phyloP scores from a whole-genome alignment of 2,888 invertebrate species.

The Philereme vetulata region DNA sequence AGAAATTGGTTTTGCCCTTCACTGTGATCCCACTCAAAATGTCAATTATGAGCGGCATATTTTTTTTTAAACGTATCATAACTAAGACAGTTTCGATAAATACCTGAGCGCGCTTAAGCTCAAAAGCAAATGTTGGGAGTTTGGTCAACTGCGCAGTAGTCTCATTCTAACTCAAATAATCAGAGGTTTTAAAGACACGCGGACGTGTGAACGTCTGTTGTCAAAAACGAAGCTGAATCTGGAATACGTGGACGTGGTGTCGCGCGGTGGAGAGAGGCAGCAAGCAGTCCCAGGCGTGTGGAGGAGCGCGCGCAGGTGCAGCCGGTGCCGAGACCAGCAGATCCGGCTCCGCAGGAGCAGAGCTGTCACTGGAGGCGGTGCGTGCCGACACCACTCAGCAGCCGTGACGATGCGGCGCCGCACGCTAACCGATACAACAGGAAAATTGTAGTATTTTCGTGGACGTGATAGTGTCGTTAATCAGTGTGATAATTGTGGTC shows the following conservation, averaged over 20 bases:
- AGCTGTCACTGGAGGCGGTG: constrained; percentile 6
- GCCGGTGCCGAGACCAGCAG: neutral
- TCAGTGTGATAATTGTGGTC: too few relatives aligned
- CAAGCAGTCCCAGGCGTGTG: constrained; percentile 6
- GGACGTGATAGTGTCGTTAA: neutral
- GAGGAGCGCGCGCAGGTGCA: neutral
- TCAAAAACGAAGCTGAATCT: constrained; percentile 10
- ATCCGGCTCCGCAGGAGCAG: neutral
- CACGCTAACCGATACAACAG: neutral
- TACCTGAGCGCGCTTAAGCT: constrained; percentile 17
- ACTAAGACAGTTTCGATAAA: constrained; percentile 23
- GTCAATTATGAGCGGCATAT: too few relatives aligned
- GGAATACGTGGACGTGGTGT: constrained; percentile 13
- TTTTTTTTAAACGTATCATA: too few relatives aligned
- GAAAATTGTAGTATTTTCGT: neutral
- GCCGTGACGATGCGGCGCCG: constrained; percentile 2
- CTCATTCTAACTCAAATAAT: constrained; percentile 30
- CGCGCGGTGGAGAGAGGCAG: constrained; percentile 12
- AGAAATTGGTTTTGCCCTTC: too few relatives aligned
- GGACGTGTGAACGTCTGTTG: constrained; percentile 14
- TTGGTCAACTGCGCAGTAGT: constrained; percentile 24
- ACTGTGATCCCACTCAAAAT: too few relatives aligned
- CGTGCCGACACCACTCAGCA: too few relatives aligned
- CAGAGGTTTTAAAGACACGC: constrained; percentile 27
- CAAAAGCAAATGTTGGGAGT: constrained; percentile 27